Conservation (phyloP, 2,113 vertebrate genomes). For the Aepyceros melampus region DNA sequence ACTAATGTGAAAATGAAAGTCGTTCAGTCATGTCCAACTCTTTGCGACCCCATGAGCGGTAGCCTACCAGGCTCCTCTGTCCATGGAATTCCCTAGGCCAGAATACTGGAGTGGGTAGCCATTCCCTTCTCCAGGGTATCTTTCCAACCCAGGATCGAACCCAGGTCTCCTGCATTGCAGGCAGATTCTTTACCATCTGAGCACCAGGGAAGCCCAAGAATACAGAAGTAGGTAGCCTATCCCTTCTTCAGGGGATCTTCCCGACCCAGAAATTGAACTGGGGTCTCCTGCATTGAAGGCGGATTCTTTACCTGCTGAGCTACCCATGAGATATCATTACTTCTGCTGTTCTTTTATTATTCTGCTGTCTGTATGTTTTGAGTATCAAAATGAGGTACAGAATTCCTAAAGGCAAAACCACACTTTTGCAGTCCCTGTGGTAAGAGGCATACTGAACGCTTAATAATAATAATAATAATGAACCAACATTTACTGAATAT, state of each 20-base stretch:
- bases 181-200: background rate
- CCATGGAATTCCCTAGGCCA: background rate
- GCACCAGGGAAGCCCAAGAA: background rate
- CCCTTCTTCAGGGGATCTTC: background rate
- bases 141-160: background rate
- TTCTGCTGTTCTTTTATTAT: background rate
- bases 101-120: background rate
- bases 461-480: background rate
- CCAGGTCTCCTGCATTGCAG: background rate
- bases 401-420: background rate
- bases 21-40: background rate
- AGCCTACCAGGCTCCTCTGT: background rate
- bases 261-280: fast-evolving
- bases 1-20: background rate
- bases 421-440: background rate
- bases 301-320: background rate
- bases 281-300: background rate
- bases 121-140: background rate
- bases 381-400: background rate
- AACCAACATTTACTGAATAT: background rate
- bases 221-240: background rate
- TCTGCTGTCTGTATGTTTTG: background rate
- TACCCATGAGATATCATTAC: background rate
- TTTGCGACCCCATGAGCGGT: background rate
- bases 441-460: background rate